Conservation (phyloP, 2,888 invertebrate species). For the Ecliptopera silaceata region DNA sequence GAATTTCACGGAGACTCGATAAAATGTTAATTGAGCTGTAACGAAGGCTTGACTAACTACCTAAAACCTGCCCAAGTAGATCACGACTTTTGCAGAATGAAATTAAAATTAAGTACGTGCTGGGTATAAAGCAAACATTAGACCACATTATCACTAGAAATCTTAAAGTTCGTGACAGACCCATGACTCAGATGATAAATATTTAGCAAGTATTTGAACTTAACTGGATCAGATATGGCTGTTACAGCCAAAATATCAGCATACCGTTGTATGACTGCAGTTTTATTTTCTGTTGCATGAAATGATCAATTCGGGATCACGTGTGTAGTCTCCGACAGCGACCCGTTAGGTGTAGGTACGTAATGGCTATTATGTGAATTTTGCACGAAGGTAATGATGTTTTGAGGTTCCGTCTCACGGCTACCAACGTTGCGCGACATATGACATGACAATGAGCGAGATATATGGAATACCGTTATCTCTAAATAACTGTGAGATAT, state of each 20-base stretch:
- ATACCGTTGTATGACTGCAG: conserved; percentile 28
- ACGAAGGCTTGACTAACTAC: conserved; percentile 1
- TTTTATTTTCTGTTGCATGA: conserved; percentile 39
- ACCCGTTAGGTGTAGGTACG: conserved; percentile 35
- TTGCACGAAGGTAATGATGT: conserved; percentile 33
- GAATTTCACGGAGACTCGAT: conserved; percentile 42
- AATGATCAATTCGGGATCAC: conserved; percentile 38
- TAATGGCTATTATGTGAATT: conserved; percentile 41
- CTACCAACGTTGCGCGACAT: conserved; percentile 28
- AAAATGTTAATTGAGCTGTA: conserved; percentile 36
- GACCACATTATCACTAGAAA: conserved; percentile 6
- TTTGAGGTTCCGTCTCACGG: conserved; percentile 50
- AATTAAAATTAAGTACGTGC: conserved; percentile 8
- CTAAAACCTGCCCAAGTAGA: conserved; percentile 8
- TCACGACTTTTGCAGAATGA: conserved; percentile 22
- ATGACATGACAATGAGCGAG: conserved; percentile 48
- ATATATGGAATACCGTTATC: conserved; percentile 57
- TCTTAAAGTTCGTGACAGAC: conserved; percentile 29
- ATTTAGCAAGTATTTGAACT: conserved; percentile 31
- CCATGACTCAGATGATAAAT: conserved; percentile 21
- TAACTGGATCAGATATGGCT: conserved; percentile 24
- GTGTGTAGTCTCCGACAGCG: conserved; percentile 30
- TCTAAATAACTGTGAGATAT: conserved; percentile 49
- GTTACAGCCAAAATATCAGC: conserved; percentile 24
- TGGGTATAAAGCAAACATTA: conserved; percentile 25